Percentiles rank a stretch among this genome's conserved stretches.
Evolutionary conservation across 2,888 invertebrate genomes (phyloP).

Genomic region (Cantharis lateralis): DNA sequence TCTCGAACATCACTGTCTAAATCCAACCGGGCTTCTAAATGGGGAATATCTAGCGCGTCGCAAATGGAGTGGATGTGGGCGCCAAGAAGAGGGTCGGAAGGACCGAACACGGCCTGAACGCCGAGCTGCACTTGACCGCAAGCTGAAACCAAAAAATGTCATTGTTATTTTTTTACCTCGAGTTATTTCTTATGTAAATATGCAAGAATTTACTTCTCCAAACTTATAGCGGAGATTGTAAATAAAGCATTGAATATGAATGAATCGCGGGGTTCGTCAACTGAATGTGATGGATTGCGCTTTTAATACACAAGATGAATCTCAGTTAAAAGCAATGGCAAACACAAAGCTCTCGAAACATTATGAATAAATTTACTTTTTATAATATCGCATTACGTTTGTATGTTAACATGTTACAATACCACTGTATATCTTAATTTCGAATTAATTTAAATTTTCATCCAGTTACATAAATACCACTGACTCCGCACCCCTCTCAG

Average conservation of each 20-base stretch:
- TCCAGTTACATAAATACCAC: not conserved
- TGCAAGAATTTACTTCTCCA: not conserved
- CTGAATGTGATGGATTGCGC: slow-evolving; percentile 13
- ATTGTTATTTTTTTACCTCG: not conserved
- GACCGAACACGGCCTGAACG: slow-evolving; percentile 77
- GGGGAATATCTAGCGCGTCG: slow-evolving; percentile 79
- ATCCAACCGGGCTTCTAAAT: slow-evolving; percentile 72
- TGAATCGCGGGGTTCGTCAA: slow-evolving; percentile 6
- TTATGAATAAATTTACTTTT: not conserved
- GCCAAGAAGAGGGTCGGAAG: slow-evolving; percentile 73
- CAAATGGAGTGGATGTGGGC: slow-evolving; percentile 80
- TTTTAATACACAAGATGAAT: slow-evolving; percentile 10
- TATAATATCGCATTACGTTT: not conserved
- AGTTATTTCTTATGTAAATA: not conserved
- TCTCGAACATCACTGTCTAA: slow-evolving; percentile 64
- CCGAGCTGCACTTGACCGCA: slow-evolving; percentile 73
- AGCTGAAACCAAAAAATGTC: slow-evolving; percentile 56
- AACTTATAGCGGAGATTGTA: not conserved
- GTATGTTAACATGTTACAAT: not conserved
- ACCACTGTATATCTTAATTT: not conserved
- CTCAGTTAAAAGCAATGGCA: slow-evolving; percentile 4
- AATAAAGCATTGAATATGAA: slow-evolving; percentile 12
- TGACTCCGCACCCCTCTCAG: too few relatives aligned
- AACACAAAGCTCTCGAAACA: slow-evolving; percentile 7
- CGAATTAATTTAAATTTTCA: too few relatives aligned